Evolutionary conservation across 2,797 vertebrate species (phyloP), one percentile per base, ranked within the genome.

Genomic region (Lepilemur septentrionalis): DNA sequence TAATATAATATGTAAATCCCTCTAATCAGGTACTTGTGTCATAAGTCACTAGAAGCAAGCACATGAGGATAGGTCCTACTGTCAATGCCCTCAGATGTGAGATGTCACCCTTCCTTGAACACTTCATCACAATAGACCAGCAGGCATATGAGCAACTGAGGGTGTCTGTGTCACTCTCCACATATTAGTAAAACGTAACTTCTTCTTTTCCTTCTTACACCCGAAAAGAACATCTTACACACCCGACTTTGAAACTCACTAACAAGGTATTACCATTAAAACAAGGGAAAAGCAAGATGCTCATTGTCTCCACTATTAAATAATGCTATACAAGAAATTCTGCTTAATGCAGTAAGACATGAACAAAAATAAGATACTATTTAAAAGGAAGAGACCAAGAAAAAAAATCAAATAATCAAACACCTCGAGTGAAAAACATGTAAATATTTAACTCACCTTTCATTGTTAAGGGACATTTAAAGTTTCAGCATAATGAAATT

Each of bases 401-500:
- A 8, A 72, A 67, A 57, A 95, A 28, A 76, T 22, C 23, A 46
- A 61, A 30, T 52, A 32, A 87, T 35, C 4, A n/a, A 87, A 87
- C 88, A 65, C 38, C 69, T 41, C 35, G 28, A 65, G 15, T 46
- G 59, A 93, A 81, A 70, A 48, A 83, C 2, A 63, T 11, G 4
- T 48, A 84, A 61, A 65, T 43, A 57, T 55, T 82, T 82, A 52
- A 63, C 18, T 91, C 38, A 28, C 30, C 30, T 88, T 65, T 70
- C 79, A 88, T 12, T 38, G 43, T 69, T 67, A 84, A 88, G 73
- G 4, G 70, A 50, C 76, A 86, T 52, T 41, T 32, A 28, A 69
- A 87, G 72, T 55, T 91, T 22, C 86, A 79, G 4, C 15, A 7
- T 57, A 73, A 81, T 52, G 70, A 90, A 94, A 92, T 81, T 35